Percentiles rank a stretch among this genome's conserved stretches.
phyloP scores from a whole-genome alignment of 2,797 vertebrate species.

The Antennarius maculatus region DNA sequence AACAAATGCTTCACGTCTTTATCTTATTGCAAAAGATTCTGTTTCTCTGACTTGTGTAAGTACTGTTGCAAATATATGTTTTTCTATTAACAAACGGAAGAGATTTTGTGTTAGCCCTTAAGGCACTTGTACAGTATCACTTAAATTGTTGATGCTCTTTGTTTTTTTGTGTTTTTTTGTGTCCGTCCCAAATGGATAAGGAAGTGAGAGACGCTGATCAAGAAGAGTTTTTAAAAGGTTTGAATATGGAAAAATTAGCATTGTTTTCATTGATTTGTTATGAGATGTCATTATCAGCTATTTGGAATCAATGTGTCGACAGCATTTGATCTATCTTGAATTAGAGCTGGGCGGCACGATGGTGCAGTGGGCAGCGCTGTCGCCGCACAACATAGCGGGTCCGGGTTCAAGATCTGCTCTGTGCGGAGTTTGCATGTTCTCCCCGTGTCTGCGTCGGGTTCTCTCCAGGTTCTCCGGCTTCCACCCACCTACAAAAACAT shows the following conservation, averaged over 20 bases:
- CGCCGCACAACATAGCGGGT: no score
- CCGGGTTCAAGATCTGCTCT: no score
- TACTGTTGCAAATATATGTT: background rate
- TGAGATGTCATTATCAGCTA: background rate
- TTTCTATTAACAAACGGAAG: background rate
- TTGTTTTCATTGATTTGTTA: constrained; percentile 2
- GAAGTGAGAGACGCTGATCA: background rate
- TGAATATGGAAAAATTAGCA: constrained; percentile 6
- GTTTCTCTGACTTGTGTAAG: background rate
- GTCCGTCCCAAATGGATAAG: constrained; percentile 6
- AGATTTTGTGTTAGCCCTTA: background rate
- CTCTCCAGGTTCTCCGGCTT: no score
- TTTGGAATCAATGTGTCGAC: background rate
- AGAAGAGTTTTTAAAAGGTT: background rate
- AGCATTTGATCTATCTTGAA: background rate
- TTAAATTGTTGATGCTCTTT: constrained; percentile 27
- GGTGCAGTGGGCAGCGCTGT: no score
- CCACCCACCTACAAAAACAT: no score
- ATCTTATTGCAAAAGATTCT: background rate
- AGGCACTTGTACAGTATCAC: background rate
- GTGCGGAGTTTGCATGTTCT: no score
- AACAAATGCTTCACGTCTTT: background rate
- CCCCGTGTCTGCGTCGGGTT: no score
- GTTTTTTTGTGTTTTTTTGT: background rate
- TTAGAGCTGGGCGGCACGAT: constrained; percentile 5